These are phyloP conservation scores for Antrozous pallidus DNA, from an alignment of 2,797 vertebrate genomes.

Conservation along the genomic window DNA sequence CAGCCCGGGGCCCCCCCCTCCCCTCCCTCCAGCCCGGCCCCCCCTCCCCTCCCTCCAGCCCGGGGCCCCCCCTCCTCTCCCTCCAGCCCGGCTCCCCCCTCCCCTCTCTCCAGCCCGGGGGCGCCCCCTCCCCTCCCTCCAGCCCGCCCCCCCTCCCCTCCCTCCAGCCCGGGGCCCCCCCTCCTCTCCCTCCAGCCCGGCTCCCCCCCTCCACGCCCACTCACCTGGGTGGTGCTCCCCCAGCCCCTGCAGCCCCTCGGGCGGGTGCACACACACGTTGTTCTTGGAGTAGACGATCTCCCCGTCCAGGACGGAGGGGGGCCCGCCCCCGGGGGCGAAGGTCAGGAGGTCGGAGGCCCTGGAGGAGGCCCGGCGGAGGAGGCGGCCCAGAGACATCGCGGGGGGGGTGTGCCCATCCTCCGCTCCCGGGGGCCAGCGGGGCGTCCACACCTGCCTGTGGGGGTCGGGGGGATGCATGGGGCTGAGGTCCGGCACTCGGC, in stretches of 20 bases:
- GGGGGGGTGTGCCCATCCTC: constrained; percentile 93
- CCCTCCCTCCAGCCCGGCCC: too few relatives aligned
- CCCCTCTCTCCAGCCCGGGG: too few relatives aligned
- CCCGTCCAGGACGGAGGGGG: constrained; percentile 87
- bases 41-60: too few relatives aligned
- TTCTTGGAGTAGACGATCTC: constrained; percentile 99
- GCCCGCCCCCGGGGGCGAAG: constrained; percentile 85
- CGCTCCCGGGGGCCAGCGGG: constrained; percentile 64
- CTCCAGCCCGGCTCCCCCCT: too few relatives aligned
- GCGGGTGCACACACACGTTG: constrained; percentile 96
- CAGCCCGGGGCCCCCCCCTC: too few relatives aligned
- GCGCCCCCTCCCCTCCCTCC: too few relatives aligned
- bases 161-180: too few relatives aligned
- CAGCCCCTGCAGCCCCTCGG: constrained; percentile 90
- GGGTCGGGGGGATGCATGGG: background rate
- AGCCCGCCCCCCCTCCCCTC: too few relatives aligned
- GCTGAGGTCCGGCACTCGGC: fast-evolving
- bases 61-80: too few relatives aligned
- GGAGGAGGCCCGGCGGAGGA: constrained; percentile 96
- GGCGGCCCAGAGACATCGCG: constrained; percentile 97
- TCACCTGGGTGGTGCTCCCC: constrained; percentile 97
- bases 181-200: too few relatives aligned
- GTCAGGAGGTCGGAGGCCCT: constrained; percentile 98
- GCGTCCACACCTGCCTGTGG: constrained; percentile 62
- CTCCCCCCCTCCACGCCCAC: too few relatives aligned